These are phyloP conservation scores for Halictus quadricinctus DNA, from an alignment of 2,888 invertebrate genomes.

Conservation along the genomic window DNA sequence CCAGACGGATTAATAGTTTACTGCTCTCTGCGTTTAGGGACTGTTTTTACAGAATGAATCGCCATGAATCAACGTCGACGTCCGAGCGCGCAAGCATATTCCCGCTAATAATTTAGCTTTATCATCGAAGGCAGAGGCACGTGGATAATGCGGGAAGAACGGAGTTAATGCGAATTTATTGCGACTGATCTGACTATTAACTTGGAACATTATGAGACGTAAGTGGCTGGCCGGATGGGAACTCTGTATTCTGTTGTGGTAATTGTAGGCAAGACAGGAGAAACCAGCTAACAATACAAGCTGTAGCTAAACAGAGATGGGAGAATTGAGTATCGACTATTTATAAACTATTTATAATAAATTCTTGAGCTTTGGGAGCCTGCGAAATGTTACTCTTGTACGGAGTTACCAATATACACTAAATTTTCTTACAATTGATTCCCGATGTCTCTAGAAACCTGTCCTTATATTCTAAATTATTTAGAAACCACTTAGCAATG, in stretches of 20 bases:
- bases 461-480: too few species aligned
- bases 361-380: neutral
- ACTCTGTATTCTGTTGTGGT: slow-evolving; percentile 33
- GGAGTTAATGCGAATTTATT: slow-evolving; percentile 60
- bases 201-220: slow-evolving; percentile 62
- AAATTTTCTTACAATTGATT: neutral
- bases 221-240: slow-evolving; percentile 48
- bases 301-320: slow-evolving; percentile 5
- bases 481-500: neutral
- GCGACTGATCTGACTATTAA: slow-evolving; percentile 65
- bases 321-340: slow-evolving; percentile 23
- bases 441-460: neutral
- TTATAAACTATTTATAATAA: slow-evolving; percentile 13
- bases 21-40: slow-evolving; percentile 15
- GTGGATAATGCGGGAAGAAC: slow-evolving; percentile 40
- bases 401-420: neutral
- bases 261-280: slow-evolving; percentile 39
- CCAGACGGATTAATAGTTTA: slow-evolving; percentile 45
- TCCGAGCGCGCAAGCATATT: slow-evolving; percentile 32
- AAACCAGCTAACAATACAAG: slow-evolving; percentile 21
- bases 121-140: slow-evolving; percentile 54
- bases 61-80: slow-evolving; percentile 57
- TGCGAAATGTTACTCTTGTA: neutral
- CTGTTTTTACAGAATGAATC: slow-evolving; percentile 42
- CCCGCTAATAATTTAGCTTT: slow-evolving; percentile 57